Conservation (phyloP, 2,797 vertebrate species). For the Neomorphus geoffroyi region DNA sequence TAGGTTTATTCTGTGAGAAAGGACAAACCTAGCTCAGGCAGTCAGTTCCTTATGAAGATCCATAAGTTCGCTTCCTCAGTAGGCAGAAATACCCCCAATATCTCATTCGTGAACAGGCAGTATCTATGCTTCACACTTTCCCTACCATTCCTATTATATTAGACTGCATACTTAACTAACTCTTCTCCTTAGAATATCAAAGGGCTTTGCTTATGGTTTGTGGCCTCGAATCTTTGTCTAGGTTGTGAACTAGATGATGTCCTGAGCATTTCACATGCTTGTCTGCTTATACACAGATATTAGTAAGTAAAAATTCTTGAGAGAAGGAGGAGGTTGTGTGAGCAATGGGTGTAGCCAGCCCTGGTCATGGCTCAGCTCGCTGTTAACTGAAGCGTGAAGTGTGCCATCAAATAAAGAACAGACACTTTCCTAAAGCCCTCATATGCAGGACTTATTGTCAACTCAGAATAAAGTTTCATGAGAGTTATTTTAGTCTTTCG, state of each 20-base stretch:
- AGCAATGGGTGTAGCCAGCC: neutral
- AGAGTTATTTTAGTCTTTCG: neutral
- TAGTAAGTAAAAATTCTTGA: neutral
- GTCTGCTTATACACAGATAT: neutral
- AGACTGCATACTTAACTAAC: neutral
- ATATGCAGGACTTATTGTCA: neutral
- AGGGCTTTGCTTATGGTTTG: neutral
- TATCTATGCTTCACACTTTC: neutral
- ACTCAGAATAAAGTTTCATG: neutral
- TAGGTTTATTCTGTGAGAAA: neutral
- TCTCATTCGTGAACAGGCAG: neutral
- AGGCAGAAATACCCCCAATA: neutral
- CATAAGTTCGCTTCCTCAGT: fast-evolving
- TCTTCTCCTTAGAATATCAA: neutral
- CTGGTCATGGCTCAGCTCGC: neutral
- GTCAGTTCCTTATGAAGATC: neutral
- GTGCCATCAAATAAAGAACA: neutral
- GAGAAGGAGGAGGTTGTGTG: neutral
- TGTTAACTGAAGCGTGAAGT: neutral
- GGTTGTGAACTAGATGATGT: neutral
- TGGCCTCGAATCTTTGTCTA: neutral
- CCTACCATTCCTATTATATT: neutral
- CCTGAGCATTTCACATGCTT: neutral
- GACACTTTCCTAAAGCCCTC: neutral
- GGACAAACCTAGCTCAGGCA: neutral